Conservation (phyloP, 2,113 vertebrate genomes). For the Plectropomus leopardus region DNA sequence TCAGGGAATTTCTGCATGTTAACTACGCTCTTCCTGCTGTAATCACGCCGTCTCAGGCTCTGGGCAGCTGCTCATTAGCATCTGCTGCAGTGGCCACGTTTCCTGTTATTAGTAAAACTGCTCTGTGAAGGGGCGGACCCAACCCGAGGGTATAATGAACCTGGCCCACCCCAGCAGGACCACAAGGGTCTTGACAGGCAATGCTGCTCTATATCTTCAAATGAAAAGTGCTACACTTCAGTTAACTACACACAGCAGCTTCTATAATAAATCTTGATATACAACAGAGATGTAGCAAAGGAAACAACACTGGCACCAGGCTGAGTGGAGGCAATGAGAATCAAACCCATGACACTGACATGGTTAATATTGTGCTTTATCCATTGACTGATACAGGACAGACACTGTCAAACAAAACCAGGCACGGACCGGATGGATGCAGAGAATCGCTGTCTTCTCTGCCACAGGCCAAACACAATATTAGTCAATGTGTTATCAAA, state of each 20-base stretch:
- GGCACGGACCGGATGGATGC: not conserved
- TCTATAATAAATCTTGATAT: not conserved
- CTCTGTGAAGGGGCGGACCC: conserved; percentile 47
- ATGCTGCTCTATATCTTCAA: not conserved
- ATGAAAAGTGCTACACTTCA: not conserved
- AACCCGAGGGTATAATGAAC: conserved; percentile 27
- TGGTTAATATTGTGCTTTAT: not conserved
- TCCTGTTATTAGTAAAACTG: conserved; percentile 76
- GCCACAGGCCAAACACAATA: not conserved
- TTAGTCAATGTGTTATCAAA: not conserved
- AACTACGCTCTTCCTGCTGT: conserved; percentile 65
- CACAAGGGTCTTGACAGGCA: conserved; percentile 10
- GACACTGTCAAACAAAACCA: not conserved
- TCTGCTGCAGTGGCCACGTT: conserved; percentile 60
- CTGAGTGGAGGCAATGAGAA: not conserved
- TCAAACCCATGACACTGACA: not conserved
- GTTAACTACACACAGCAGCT: not conserved
- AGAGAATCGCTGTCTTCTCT: not conserved
- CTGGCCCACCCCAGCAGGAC: conserved; percentile 48
- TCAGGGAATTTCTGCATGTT: conserved; percentile 30
- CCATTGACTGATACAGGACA: not conserved
- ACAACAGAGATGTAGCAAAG: not conserved
- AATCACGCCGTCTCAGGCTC: conserved; percentile 61
- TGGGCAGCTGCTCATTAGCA: conserved; percentile 75
- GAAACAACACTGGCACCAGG: not conserved